Conservation (phyloP, 1,140 invertebrate genomes). For the Drosophila auraria region DNA sequence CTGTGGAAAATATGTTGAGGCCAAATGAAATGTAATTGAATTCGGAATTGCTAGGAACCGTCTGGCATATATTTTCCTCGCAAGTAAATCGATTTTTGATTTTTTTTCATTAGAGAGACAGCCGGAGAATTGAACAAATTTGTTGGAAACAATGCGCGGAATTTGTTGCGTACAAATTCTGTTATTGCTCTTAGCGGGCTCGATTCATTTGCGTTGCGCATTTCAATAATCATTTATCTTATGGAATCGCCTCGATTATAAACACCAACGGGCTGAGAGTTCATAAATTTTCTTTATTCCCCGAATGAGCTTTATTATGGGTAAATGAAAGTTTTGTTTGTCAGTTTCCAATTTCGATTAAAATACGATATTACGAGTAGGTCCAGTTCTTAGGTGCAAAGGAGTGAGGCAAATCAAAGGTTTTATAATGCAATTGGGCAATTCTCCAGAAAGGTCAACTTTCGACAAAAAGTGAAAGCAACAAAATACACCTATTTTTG, state of each 20-base stretch:
- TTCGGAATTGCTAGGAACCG: constrained; percentile 38
- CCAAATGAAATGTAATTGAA: constrained; percentile 74
- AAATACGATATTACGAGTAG: not conserved
- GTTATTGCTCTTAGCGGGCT: constrained; percentile 13
- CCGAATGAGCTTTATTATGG: constrained; percentile 52
- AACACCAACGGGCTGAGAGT: constrained; percentile 45
- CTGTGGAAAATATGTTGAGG: constrained; percentile 64
- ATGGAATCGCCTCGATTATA: constrained; percentile 62
- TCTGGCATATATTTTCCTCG: constrained; percentile 42
- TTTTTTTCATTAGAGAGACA: constrained; percentile 29
- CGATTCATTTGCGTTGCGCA: constrained; percentile 42
- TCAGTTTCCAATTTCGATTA: not conserved
- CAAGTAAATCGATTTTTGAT: constrained; percentile 68
- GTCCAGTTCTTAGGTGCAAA: not conserved
- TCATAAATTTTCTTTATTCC: constrained; percentile 60
- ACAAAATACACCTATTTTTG: no score
- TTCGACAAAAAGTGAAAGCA: no score
- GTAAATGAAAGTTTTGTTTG: constrained; percentile 7
- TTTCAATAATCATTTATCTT: constrained; percentile 80
- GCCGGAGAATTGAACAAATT: constrained; percentile 51
- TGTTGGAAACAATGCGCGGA: constrained; percentile 75
- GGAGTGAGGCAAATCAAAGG: no score
- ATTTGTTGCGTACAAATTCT: constrained; percentile 76
- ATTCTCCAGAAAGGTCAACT: no score
- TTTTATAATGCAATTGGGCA: no score